Evolutionary conservation across 2,888 invertebrate genomes (phyloP), one percentile per base, ranked within the genome.

Genomic region (Pachydiplax longipennis): DNA sequence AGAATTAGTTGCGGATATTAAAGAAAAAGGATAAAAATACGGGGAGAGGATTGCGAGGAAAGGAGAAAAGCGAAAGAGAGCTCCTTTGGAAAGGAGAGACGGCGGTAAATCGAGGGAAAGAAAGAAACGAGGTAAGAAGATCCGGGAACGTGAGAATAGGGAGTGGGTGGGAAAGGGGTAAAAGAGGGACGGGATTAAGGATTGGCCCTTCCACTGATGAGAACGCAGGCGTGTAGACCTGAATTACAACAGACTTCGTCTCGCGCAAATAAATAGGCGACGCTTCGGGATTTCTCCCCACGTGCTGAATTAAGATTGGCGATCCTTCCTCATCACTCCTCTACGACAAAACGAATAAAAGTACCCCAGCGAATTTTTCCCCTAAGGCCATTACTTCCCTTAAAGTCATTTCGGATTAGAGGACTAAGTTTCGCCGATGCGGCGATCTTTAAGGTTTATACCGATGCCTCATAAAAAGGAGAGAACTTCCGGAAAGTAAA

Each of bases 281-380:
- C 87, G 87, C 87, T 87, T 61, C 61, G 87, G 87, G 87, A 87
- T 87, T 87, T 87, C 87, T 87, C 87, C 61, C 61, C 87, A 87
- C 87, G 87, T 87, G 87, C 87, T 87, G 87, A 87, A 87, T 87
- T 87, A 87, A 87, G 87, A 87, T 87, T 87, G 87, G 61, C 87
- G 87, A 61, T 61, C 87, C 25, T 31, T 4, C 37, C 58, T 58
- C 53, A 58, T 4, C 61, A 31, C 12, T 31, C 83, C 58, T 35
- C 83, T 31, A 83, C 83, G 83, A 61, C 87, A 61, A 87, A 87
- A 87, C 87, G 87, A 87, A 61, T 58, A 37, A 61, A 87, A 37
- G 37, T 37, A 2, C 5, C n/a, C 53, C 35, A 37, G 61, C 61
- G 87, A 87, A 61, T 58, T 58, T 35, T 61, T 61, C 22, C 61